Evolutionary conservation across 2,888 invertebrate genomes (phyloP).

Genomic region (Malthinus flaveolus): DNA sequence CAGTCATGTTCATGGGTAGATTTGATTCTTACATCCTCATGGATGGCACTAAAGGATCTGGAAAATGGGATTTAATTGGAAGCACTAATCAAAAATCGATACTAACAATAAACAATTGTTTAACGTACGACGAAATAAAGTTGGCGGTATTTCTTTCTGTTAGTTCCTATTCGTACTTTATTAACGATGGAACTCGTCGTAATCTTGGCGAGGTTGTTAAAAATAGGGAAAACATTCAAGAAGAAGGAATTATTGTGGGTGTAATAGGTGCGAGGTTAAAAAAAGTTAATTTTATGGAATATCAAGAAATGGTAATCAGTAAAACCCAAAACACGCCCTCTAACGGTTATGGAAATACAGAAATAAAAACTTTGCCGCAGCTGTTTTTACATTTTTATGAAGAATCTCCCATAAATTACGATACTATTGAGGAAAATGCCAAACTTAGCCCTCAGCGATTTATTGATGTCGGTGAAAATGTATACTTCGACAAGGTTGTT

Average conservation of each 20-base stretch:
- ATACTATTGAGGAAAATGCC: slow-evolving; percentile 10
- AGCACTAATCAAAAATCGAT: slow-evolving; percentile 53
- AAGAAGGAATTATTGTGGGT: slow-evolving; percentile 58
- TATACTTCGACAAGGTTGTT: slow-evolving; percentile 50
- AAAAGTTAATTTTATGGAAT: slow-evolving; percentile 58
- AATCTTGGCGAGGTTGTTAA: slow-evolving; percentile 56
- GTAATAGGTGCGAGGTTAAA: slow-evolving; percentile 57
- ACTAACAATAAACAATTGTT: slow-evolving; percentile 54
- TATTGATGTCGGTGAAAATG: slow-evolving; percentile 34
- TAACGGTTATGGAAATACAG: slow-evolving; percentile 55
- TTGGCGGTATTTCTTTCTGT: slow-evolving; percentile 60
- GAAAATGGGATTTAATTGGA: slow-evolving; percentile 60
- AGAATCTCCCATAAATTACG: slow-evolving; percentile 29
- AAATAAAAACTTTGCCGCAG: slow-evolving; percentile 31
- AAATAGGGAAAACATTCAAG: slow-evolving; percentile 51
- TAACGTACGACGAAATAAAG: slow-evolving; percentile 65
- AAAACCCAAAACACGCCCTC: slow-evolving; percentile 56
- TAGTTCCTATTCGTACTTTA: slow-evolving; percentile 60
- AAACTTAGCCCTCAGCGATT: slow-evolving; percentile 12
- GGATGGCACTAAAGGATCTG: slow-evolving; percentile 53
- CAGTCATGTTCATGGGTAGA: slow-evolving; percentile 54
- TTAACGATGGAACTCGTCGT: slow-evolving; percentile 61
- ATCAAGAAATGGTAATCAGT: slow-evolving; percentile 57
- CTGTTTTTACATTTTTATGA: slow-evolving; percentile 46
- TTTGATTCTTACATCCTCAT: slow-evolving; percentile 38